Evolutionary conservation across 1,140 invertebrate genomes (phyloP), one percentile per base, ranked within the genome.

Genomic region (Scylla paramamosain): DNA sequence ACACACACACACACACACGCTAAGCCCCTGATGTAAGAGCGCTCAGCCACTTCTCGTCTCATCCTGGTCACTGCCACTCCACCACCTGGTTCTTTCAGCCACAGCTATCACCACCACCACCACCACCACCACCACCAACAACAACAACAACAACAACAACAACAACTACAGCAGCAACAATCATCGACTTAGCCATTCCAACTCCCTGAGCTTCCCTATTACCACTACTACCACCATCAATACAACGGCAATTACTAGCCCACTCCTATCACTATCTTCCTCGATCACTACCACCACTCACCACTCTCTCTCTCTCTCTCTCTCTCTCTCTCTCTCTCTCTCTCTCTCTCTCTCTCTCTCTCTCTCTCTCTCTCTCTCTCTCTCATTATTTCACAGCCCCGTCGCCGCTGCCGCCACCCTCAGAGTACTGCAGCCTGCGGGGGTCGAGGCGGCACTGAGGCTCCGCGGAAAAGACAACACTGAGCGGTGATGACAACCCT

Each of bases 21-120:
- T 90, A 46, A 90, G 88, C 88, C 88, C 88, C 88, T n/a, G 39
- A 90, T n/a, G 67, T 77, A 77, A 77, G 67, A n/a, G 67, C 39
- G 39, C 88, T 52, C 45, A 29, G 28, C 48, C 39, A 48, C 88
- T 52, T 32, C 48, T n/a, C 88, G 52, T 46, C 45, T 28, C 88
- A 25, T 48, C 25, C 88, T 90, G 88, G 88, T 90, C 88, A 46
- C 88, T 32, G 48, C n/a, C 88, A 90, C 88, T 90, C 88, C 39
- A 90, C 88, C 88, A 90, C 45, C 88, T 48, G 45, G 28, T 90
- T 52, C 45, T 46, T 90, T 90, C 20, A 25, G 20, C 52, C 32
- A 39, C 39, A 39, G 6, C 39, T 6, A 39, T 6, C 39, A 20
- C 52, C 52, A 59, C 52, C 0, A 28, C 88, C 16, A 46, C 86